Conservation (phyloP, 2,113 vertebrate genomes). For the Pipa parva region DNA sequence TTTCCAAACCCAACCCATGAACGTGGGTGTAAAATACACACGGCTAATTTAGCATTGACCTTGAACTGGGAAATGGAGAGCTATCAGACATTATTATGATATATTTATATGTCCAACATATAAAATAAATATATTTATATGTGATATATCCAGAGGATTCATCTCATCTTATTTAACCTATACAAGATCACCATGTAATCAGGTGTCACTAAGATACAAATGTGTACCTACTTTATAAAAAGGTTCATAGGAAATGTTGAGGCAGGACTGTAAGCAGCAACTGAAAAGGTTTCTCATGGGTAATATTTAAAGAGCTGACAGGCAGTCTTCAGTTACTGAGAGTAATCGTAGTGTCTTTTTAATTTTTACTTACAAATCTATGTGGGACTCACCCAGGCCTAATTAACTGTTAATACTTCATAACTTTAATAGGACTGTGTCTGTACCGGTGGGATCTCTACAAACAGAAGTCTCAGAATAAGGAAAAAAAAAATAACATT, state of each 20-base stretch:
- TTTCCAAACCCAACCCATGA: no score
- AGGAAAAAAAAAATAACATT: slow-evolving; percentile 38
- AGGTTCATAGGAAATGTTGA: slow-evolving; percentile 13
- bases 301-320: slow-evolving; percentile 9
- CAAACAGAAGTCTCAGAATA: slow-evolving; percentile 30
- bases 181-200: slow-evolving; percentile 13
- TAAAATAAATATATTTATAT: no score
- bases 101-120: no score
- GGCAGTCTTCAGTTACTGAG: slow-evolving; percentile 7
- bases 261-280: slow-evolving; percentile 25
- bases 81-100: no score
- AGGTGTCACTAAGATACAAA: slow-evolving; percentile 5
- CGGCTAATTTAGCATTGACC: no score
- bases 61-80: no score
- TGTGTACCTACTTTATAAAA: slow-evolving; percentile 10
- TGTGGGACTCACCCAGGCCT: slow-evolving; percentile 31
- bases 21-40: no score
- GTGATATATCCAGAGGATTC: no score
- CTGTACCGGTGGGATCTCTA: slow-evolving; percentile 33
- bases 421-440: slow-evolving; percentile 25
- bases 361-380: slow-evolving; percentile 21
- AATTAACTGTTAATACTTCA: slow-evolving; percentile 36
- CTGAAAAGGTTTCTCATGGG: slow-evolving; percentile 26
- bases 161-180: not conserved
- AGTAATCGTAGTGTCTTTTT: slow-evolving; percentile 24